These are phyloP conservation scores for Argyra leucocephala DNA, from an alignment of 2,888 invertebrate species.

Conservation along the genomic window DNA sequence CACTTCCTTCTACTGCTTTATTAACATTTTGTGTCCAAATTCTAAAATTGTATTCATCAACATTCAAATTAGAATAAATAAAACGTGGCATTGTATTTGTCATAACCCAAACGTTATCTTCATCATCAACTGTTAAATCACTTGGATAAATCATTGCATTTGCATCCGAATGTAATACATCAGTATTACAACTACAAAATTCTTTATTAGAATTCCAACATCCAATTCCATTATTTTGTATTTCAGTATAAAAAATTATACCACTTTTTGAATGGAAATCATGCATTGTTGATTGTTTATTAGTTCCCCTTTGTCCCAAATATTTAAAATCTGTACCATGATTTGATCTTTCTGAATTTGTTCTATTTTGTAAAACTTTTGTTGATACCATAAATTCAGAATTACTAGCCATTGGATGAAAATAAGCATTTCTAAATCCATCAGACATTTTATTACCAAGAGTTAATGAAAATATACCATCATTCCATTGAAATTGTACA, in stretches of 20 bases:
- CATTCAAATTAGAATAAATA: conserved; percentile 53
- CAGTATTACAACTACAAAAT: conserved; percentile 47
- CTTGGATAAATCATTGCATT: conserved; percentile 61
- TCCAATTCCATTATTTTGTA: conserved; percentile 60
- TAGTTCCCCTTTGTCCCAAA: conserved; percentile 55
- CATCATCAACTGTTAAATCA: conserved; percentile 53
- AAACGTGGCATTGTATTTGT: conserved; percentile 59
- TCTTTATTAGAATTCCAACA: conserved; percentile 60
- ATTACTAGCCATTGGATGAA: conserved; percentile 67
- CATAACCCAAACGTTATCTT: conserved; percentile 58
- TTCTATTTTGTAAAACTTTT: conserved; percentile 49
- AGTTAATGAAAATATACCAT: conserved; percentile 67
- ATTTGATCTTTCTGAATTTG: conserved; percentile 46
- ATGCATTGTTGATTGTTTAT: conserved; percentile 61
- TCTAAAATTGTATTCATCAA: conserved; percentile 54
- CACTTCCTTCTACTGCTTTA: conserved; percentile 42
- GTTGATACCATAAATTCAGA: conserved; percentile 64
- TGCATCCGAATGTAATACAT: conserved; percentile 51
- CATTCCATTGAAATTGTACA: conserved; percentile 66
- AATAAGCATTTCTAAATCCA: conserved; percentile 56
- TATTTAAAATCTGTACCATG: conserved; percentile 50
- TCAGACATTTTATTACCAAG: conserved; percentile 47
- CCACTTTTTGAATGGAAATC: conserved; percentile 52
- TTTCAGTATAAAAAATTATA: conserved; percentile 59
- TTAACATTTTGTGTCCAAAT: conserved; percentile 47